Evolutionary conservation across 2,888 invertebrate species (phyloP), one percentile per base, ranked within the genome.

Genomic region (Dromius quadrimaculatus): DNA sequence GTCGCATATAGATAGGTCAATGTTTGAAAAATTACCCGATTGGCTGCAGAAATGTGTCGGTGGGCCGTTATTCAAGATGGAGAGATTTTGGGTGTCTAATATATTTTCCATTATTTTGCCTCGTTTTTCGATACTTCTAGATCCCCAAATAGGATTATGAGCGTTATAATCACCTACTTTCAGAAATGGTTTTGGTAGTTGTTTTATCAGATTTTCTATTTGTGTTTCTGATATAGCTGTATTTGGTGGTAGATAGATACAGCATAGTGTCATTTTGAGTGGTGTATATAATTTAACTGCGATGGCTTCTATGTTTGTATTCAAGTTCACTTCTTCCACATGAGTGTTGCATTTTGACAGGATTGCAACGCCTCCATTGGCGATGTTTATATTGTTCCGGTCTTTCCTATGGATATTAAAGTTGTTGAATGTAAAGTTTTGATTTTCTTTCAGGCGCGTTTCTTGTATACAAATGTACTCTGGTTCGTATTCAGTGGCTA

Each of bases 101-200:
- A 61, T 61, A 9, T 61, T 19, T 36, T 36, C 61, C 17, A 61
- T 61, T 9, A 61, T 2, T 61, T 41, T 61, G 13, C 61, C 61
- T 36, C 41, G 11, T 45, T 13, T 2, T 13, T 45, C 19, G 15
- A 17, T 4, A 1, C 15, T 13, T 3, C 15, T 45, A 3, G 45
- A 45, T 6, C 45, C 45, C 45, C 32, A 45, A 2, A 45, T 9
- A 13, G 15, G 2, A 6, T 45, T 13, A 17, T 45, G 32, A 9
- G 45, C 45, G n/a, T 3, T 45, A 15, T 32, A 32, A 5, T 45
- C 45, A 13, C 45, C 45, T 2, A 17, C 9, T 13, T 13, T 15
- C 0, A 45, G 11, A 17, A n/a, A n/a, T n/a, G n/a, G n/a, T n/a
- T n/a, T n/a, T n/a, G n/a, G n/a, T n/a, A n/a, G n/a, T n/a, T n/a